phyloP scores from a whole-genome alignment of 2,888 invertebrate genomes.

The Perdita meconis region DNA sequence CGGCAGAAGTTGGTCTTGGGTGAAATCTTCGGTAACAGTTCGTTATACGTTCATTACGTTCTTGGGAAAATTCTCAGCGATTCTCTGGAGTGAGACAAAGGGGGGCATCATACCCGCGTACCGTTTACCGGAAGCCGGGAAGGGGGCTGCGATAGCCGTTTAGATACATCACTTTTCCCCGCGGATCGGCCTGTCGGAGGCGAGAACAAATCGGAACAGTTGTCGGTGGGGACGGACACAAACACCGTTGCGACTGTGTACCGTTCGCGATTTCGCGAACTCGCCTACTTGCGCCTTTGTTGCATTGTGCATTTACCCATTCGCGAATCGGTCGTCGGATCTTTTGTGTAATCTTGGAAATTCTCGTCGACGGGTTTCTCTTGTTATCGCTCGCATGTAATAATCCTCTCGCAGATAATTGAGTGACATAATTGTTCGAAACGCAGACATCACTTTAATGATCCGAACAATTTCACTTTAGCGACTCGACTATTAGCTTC shows the following conservation, averaged over 20 bases:
- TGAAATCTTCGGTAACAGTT: conserved; percentile 78
- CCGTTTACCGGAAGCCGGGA: conserved; percentile 81
- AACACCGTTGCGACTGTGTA: conserved; percentile 13
- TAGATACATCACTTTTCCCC: conserved; percentile 78
- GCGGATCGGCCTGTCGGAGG: conserved; percentile 54
- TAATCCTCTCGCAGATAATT: not conserved
- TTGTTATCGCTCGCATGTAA: not conserved
- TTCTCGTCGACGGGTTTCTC: conserved; percentile 23
- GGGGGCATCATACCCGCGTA: conserved; percentile 73
- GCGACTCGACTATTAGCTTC: too few relatives aligned
- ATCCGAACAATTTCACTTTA: not conserved
- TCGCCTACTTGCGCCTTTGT: conserved; percentile 20
- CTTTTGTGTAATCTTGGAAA: conserved; percentile 27
- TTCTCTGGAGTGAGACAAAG: conserved; percentile 75
- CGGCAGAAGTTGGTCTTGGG: conserved; percentile 48
- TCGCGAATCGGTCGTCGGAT: conserved; percentile 27
- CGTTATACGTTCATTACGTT: conserved; percentile 77
- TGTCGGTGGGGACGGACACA: conserved; percentile 41
- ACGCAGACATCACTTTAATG: not conserved
- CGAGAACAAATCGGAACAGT: conserved; percentile 64
- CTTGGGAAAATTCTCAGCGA: conserved; percentile 83
- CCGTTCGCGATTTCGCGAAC: conserved; percentile 8
- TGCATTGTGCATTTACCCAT: conserved; percentile 9
- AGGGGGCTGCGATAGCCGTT: conserved; percentile 75
- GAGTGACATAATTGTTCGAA: not conserved